Evolutionary conservation across 2,113 vertebrate genomes (phyloP).

Genomic region (Rhinolophus ferrumequinum): DNA sequence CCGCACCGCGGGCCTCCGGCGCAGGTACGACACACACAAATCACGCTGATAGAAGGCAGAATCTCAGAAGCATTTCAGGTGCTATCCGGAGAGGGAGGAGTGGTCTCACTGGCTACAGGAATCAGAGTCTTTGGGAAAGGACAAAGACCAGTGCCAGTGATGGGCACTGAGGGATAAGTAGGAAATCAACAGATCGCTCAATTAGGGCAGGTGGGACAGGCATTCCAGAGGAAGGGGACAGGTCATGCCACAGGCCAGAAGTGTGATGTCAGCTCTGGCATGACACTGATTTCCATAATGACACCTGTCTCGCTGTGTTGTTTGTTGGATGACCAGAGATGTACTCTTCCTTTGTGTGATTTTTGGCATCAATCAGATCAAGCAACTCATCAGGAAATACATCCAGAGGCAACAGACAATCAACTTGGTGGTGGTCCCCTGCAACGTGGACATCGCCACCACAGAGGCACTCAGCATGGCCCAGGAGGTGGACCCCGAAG

Average conservation of each 20-base stretch:
- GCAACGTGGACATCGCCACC: slow-evolving; percentile 91
- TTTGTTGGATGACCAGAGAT: not conserved
- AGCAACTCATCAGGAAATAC: slow-evolving; percentile 86
- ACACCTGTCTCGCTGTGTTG: too few species aligned
- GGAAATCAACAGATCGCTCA: not conserved
- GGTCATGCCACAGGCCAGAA: not conserved
- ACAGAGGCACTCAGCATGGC: slow-evolving; percentile 92
- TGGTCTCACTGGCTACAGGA: rapidly evolving
- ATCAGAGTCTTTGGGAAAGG: not conserved
- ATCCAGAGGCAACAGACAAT: slow-evolving; percentile 89
- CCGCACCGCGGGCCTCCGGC: too few species aligned
- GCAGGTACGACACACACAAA: not conserved
- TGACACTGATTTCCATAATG: rapidly evolving
- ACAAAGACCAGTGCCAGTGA: not conserved
- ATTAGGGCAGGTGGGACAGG: not conserved
- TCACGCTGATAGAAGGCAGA: not conserved
- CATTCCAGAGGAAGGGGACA: not conserved
- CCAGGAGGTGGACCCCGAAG: slow-evolving; percentile 86
- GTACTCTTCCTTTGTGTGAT: not conserved
- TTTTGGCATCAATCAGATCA: slow-evolving; percentile 84
- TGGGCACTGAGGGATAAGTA: not conserved
- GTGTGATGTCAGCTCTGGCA: not conserved
- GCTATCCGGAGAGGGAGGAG: not conserved
- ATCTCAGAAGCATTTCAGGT: not conserved
- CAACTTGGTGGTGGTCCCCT: slow-evolving; percentile 89